Base-by-base conservation (phyloP, 2,797 vertebrate genomes). In the Epinephelus awoara region DNA sequence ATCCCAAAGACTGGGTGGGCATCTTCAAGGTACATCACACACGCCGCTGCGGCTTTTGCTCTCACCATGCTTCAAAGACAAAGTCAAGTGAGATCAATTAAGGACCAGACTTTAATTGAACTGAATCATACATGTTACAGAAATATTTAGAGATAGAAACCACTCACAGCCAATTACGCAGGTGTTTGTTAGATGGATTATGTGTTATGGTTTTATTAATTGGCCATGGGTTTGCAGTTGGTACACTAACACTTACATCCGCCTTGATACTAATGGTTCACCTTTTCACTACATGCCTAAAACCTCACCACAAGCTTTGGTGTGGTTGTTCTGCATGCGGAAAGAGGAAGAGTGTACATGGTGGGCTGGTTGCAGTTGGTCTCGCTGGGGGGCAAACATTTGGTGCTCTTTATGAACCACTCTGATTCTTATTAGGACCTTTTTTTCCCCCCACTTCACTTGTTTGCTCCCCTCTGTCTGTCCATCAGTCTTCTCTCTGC, bases 1-100 rank as follows among this genome's bases (percentile, higher is more conserved):
- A 99, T 89, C 96, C 96, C 54, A 99, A 99, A 93, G 98, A 99
- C 90, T 99, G 98, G 98, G 98, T 99, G 94, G 98, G 98, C 91
- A 99, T 99, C 92, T 99, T 99, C 91, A 99, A 99, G 98, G 98
- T 99, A 95, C 91, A 90, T 70, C 49, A 65, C 7, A 23, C 72
- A 63, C 42, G 38, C 34, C 3, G 17, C 51, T 69, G 58, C 59
- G 56, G 44, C 67, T 80, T 7, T 71, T 46, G 63, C 54, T 66
- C 46, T 72, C 44, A 50, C n/a, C 12, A n/a, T 12, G 34, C 70
- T 69, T 79, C 56, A 79, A 66, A 80, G 54, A 67, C 68, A 76
- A 29, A 3, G 2, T 57, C 18, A 7, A 44, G 19, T 25, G 19
- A 21, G 58, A 80, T 65, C 68, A 49, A 29, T 72, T 62, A 77